Conservation (phyloP, 2,888 invertebrate genomes). For the Itoplectis maculator region DNA sequence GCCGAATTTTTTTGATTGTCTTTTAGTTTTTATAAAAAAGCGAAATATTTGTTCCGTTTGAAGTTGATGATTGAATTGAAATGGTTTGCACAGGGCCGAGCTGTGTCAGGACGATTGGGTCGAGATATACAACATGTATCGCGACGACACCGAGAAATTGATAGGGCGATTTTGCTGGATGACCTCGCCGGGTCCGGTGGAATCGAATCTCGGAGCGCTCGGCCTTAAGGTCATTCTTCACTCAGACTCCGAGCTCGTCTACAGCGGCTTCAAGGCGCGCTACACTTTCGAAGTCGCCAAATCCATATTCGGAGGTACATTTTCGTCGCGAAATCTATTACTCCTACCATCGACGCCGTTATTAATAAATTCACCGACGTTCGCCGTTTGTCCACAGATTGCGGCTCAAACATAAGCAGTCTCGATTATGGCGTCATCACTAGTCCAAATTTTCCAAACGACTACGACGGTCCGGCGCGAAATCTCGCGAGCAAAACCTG, state of each 20-base stretch:
- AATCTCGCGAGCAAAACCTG: constrained; percentile 95
- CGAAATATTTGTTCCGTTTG: too few relatives aligned
- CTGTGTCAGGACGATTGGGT: constrained; percentile 97
- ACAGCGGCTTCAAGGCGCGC: constrained; percentile 97
- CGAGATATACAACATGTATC: constrained; percentile 96
- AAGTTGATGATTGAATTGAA: background rate
- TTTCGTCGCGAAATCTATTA: background rate
- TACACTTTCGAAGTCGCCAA: constrained; percentile 96
- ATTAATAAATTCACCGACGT: background rate
- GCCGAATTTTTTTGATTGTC: background rate
- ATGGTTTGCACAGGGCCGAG: constrained; percentile 86
- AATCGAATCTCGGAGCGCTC: constrained; percentile 95
- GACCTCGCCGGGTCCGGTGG: constrained; percentile 97
- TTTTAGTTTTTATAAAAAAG: background rate
- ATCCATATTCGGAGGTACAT: constrained; percentile 91
- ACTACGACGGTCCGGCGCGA: constrained; percentile 93
- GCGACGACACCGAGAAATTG: constrained; percentile 92
- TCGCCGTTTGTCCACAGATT: constrained; percentile 86
- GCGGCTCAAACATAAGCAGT: constrained; percentile 95
- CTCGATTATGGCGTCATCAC: constrained; percentile 93
- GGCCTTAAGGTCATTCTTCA: constrained; percentile 95
- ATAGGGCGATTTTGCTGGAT: constrained; percentile 96
- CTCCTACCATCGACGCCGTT: background rate
- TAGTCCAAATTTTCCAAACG: constrained; percentile 95
- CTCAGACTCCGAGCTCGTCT: constrained; percentile 94